phyloP scores from a whole-genome alignment of 2,113 vertebrate species.

The Miniopterus natalensis region DNA sequence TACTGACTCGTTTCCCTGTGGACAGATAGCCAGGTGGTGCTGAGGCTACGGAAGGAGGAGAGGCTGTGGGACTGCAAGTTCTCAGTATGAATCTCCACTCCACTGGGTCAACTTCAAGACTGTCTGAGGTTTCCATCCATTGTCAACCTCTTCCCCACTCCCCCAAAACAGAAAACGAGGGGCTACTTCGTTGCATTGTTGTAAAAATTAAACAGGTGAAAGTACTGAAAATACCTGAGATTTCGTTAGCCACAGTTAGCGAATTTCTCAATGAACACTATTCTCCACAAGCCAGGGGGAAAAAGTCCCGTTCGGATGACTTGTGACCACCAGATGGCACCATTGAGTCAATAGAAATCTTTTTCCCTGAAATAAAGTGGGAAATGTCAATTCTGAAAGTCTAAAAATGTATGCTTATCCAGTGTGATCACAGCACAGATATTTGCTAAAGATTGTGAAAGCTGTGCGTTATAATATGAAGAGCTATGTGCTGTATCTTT shows the following conservation, averaged over 20 bases:
- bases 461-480: neutral
- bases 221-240: neutral
- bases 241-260: neutral
- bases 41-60: neutral
- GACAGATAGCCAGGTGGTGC: neutral
- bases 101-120: fast-evolving
- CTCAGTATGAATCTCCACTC: neutral
- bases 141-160: neutral
- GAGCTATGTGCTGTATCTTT: neutral
- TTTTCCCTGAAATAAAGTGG: neutral
- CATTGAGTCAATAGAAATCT: neutral
- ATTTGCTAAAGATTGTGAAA: neutral
- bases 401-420: neutral
- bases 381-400: neutral
- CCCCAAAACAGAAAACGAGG: neutral
- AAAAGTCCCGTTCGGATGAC: neutral
- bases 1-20: neutral
- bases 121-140: neutral
- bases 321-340: conserved; percentile 71
- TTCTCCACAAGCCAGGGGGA: no score
- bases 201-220: neutral
- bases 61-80: neutral
- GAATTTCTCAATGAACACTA: neutral
- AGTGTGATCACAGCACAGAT: neutral
- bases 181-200: neutral